phyloP scores from a whole-genome alignment of 64 coral and sea anemone genomes.

The Actinia tenebrosa region DNA sequence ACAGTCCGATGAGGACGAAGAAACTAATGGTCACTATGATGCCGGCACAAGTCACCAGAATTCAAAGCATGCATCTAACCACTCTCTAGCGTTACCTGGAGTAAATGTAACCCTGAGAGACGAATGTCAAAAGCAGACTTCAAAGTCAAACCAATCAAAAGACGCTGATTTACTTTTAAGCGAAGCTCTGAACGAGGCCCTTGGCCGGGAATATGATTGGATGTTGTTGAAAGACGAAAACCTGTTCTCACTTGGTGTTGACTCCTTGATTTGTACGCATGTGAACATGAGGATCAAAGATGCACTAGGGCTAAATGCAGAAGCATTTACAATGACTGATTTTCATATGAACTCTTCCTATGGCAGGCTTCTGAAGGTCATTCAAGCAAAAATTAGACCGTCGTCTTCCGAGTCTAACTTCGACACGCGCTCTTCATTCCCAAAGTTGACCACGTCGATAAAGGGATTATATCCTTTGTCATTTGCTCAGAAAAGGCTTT shows the following conservation, averaged over 20 bases:
- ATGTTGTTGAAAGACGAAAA: background rate
- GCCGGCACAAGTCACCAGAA: background rate
- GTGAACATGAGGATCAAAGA: slow-evolving; percentile 1
- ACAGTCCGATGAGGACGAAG: background rate
- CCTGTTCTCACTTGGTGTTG: slow-evolving; percentile 4
- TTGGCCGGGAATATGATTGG: background rate
- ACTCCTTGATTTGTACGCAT: background rate
- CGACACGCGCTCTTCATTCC: background rate
- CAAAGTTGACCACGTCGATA: background rate
- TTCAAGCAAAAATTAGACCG: background rate
- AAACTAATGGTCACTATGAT: background rate
- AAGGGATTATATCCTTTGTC: background rate
- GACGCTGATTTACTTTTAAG: background rate
- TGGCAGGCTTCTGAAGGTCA: background rate
- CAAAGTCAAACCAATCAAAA: background rate
- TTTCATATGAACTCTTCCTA: background rate
- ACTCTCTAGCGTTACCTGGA: no score
- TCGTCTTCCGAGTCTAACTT: background rate
- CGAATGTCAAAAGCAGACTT: background rate
- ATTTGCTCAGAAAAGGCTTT: background rate
- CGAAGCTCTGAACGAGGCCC: background rate
- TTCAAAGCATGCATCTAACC: background rate
- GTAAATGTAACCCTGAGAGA: background rate
- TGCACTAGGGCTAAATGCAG: background rate
- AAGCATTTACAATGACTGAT: background rate